phyloP scores from a whole-genome alignment of 2,888 invertebrate species.

The Archaeoteleia sp. region DNA sequence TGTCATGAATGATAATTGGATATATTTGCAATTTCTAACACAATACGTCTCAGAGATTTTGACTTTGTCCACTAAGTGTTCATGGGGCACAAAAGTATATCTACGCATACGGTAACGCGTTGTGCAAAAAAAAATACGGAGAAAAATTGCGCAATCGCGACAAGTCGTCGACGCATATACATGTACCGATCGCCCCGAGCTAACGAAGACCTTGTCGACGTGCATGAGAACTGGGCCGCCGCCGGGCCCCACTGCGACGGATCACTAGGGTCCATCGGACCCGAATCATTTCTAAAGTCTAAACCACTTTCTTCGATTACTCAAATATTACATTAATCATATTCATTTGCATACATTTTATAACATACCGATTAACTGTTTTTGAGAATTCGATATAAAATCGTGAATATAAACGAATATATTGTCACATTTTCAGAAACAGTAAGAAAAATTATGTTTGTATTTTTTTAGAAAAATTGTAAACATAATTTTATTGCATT shows the following conservation, averaged over 20 bases:
- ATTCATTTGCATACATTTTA: conserved; percentile 6
- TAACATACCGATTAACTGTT: background rate
- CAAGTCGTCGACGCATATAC: conserved; percentile 60
- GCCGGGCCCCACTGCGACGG: conserved; percentile 50
- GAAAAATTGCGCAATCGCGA: conserved; percentile 66
- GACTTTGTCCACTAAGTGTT: conserved; percentile 27
- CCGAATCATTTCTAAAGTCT: conserved; percentile 55
- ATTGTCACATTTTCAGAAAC: too few species aligned
- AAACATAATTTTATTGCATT: too few species aligned
- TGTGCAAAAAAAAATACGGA: conserved; percentile 48
- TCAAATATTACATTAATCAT: conserved; percentile 3
- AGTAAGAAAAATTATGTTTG: too few species aligned
- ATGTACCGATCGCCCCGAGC: conserved; percentile 65
- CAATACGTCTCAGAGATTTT: too few species aligned
- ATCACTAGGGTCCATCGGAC: conserved; percentile 56
- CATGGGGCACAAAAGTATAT: conserved; percentile 21
- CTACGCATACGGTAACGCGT: conserved; percentile 43
- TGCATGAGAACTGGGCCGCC: conserved; percentile 73
- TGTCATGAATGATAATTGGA: too few species aligned
- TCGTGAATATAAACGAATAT: too few species aligned
- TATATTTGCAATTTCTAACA: too few species aligned
- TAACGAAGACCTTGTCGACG: conserved; percentile 69
- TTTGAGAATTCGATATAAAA: background rate
- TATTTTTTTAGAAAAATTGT: too few species aligned
- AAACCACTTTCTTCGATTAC: conserved; percentile 10